A percentile compares a stretch with the other conserved stretches of the same genome.
phyloP scores from a whole-genome alignment of 2,113 vertebrate species.

The Eonycteris spelaea region DNA sequence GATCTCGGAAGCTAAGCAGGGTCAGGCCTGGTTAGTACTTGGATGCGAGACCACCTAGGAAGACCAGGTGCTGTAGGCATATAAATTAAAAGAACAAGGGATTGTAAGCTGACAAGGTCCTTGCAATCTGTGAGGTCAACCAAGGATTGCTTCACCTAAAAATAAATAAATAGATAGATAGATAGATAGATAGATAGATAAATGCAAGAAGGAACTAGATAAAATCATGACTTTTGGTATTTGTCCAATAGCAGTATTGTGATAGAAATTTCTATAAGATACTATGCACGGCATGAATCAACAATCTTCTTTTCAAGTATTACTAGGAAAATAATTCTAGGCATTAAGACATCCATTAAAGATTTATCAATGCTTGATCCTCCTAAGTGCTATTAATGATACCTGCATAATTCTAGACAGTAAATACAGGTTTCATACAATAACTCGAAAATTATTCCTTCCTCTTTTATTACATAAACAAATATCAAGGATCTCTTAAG shows the following conservation, averaged over 20 bases:
- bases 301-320: neutral
- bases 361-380: neutral
- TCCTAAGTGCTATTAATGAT: neutral
- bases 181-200: no score
- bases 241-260: neutral
- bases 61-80: no score
- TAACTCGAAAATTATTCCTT: neutral
- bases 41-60: no score
- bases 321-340: neutral
- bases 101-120: no score
- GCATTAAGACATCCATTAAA: neutral
- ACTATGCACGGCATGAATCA: neutral
- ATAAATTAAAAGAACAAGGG: no score
- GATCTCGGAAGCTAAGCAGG: no score
- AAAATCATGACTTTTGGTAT: neutral
- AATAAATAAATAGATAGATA: no score
- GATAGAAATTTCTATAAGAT: neutral
- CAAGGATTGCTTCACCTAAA: no score
- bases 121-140: no score
- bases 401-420: neutral
- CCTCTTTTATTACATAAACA: neutral
- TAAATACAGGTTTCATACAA: neutral
- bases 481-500: neutral
- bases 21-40: no score
- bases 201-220: neutral